Conservation (phyloP, 2,888 invertebrate genomes). For the Rhingia rostrata region DNA sequence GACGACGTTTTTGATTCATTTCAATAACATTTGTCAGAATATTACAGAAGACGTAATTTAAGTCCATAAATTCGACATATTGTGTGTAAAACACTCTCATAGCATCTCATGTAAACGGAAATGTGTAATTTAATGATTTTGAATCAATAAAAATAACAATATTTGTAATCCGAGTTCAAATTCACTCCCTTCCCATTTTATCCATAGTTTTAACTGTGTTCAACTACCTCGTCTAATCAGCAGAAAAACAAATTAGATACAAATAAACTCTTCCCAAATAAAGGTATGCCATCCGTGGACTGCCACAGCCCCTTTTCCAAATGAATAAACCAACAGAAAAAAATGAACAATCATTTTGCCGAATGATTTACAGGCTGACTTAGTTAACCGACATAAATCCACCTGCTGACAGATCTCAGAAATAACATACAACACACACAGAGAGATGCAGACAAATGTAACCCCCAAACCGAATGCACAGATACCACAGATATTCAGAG, state of each 20-base stretch:
- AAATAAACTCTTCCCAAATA: conserved; percentile 9
- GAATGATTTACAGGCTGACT: conserved; percentile 81
- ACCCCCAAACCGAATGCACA: conserved; percentile 8
- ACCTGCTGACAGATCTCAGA: conserved; percentile 80
- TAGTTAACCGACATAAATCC: conserved; percentile 81
- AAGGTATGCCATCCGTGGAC: neutral
- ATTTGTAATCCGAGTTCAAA: neutral
- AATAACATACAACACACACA: conserved; percentile 34
- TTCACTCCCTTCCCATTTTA: neutral
- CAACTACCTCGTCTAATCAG: conserved; percentile 9
- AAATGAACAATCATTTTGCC: conserved; percentile 42
- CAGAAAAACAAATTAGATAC: conserved; percentile 51
- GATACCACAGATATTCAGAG: conserved; percentile 56
- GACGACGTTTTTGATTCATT: too few relatives aligned
- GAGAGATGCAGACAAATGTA: conserved; percentile 5
- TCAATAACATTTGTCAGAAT: too few relatives aligned
- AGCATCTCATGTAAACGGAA: too few relatives aligned
- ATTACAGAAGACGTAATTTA: too few relatives aligned
- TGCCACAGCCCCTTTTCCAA: conserved; percentile 3
- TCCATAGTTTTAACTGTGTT: too few relatives aligned
- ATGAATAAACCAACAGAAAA: conserved; percentile 28
- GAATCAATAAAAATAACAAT: too few relatives aligned
- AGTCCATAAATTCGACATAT: too few relatives aligned
- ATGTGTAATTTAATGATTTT: too few relatives aligned
- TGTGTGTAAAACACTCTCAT: too few relatives aligned